Conservation (phyloP, 2,797 vertebrate species). For the Sebastes alutus region DNA sequence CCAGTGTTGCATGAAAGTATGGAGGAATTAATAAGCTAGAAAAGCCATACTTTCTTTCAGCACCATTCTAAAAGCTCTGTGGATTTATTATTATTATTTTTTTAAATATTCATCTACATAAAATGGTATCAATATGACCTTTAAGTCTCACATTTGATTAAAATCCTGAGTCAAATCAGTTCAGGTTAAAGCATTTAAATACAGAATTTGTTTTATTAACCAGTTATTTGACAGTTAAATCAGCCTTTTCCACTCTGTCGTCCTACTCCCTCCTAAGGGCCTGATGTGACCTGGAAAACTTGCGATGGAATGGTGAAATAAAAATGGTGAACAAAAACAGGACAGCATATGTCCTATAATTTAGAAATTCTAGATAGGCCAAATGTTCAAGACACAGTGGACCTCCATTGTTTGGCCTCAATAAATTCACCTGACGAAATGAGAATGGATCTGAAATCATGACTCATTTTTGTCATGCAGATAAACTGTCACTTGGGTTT, state of each 20-base stretch:
- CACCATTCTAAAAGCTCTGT: background rate
- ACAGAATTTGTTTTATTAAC: background rate
- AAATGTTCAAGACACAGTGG: background rate
- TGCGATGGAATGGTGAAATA: background rate
- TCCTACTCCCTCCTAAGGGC: background rate
- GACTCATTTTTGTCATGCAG: slow-evolving; percentile 47
- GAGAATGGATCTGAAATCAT: slow-evolving; percentile 22
- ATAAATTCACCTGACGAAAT: slow-evolving; percentile 47
- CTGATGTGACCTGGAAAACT: slow-evolving; percentile 18
- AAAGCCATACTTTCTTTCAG: background rate
- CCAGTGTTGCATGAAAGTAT: no score
- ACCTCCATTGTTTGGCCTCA: background rate
- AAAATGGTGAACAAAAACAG: background rate
- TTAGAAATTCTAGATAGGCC: background rate
- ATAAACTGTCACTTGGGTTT: slow-evolving; percentile 65
- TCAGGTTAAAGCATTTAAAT: background rate
- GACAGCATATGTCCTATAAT: background rate
- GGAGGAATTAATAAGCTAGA: no score
- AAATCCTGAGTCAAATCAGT: background rate
- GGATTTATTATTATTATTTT: no score
- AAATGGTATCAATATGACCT: no score
- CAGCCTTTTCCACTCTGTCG: background rate
- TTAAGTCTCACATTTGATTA: background rate
- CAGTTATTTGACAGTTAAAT: background rate
- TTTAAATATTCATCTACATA: no score